These are phyloP conservation scores for Daboia siamensis DNA, from an alignment of 2,113 vertebrate genomes.

Conservation along the genomic window DNA sequence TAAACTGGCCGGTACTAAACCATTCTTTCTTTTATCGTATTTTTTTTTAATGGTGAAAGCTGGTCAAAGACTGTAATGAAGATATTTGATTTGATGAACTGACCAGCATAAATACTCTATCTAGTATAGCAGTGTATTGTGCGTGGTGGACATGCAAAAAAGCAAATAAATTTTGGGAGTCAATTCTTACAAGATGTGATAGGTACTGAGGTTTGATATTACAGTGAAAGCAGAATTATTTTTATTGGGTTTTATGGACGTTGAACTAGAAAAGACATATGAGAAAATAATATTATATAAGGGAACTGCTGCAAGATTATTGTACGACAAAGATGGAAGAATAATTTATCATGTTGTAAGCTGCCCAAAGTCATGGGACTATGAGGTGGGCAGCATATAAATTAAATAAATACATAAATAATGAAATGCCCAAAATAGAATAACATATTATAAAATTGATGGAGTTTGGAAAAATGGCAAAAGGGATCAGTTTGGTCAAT, in stretches of 20 bases:
- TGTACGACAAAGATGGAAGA: neutral
- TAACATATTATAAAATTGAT: neutral
- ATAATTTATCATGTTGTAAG: neutral
- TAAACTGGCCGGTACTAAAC: neutral
- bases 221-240: neutral
- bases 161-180: neutral
- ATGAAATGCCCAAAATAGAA: neutral
- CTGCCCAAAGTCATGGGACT: neutral
- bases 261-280: neutral
- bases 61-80: neutral
- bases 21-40: neutral
- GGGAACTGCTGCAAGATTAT: neutral
- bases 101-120: neutral
- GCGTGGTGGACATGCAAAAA: neutral
- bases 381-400: neutral
- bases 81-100: neutral
- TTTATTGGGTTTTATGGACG: neutral
- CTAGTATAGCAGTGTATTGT: neutral
- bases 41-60: neutral
- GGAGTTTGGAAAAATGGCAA: neutral
- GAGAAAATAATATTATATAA: neutral
- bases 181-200: neutral
- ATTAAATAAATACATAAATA: neutral
- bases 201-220: neutral
- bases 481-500: neutral